A percentile compares a stretch with the other conserved stretches of the same genome.
Evolutionary conservation across 2,888 invertebrate species (phyloP).

Genomic region (Iselma pallidipennis): DNA sequence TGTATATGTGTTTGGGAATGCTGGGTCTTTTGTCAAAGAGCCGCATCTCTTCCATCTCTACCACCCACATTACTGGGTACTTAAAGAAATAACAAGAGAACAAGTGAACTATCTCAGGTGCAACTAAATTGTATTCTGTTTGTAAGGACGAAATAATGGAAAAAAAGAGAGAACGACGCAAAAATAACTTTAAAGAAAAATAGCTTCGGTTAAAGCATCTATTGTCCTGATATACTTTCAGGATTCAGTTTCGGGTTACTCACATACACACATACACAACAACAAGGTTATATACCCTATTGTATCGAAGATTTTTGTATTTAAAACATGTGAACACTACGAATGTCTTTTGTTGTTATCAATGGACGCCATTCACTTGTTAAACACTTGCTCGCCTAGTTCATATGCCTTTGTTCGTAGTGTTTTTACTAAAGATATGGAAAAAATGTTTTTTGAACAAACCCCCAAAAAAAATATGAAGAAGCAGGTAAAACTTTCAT

Average conservation of each 20-base stretch:
- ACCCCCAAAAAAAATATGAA: constrained; percentile 19
- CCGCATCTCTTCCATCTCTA: constrained; percentile 9
- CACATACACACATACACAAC: constrained; percentile 10
- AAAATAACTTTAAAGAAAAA: constrained; percentile 29
- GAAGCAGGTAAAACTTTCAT: constrained; percentile 24
- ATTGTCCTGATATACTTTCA: constrained; percentile 30
- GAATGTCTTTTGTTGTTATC: constrained; percentile 44
- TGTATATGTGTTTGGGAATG: neutral
- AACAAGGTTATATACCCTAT: constrained; percentile 41
- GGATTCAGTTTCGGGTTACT: constrained; percentile 39
- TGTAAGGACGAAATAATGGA: constrained; percentile 28
- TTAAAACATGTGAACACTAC: constrained; percentile 44
- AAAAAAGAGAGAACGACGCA: neutral
- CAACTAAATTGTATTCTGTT: constrained; percentile 37
- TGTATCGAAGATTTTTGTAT: constrained; percentile 31
- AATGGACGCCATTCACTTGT: constrained; percentile 47
- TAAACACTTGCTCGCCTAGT: constrained; percentile 40
- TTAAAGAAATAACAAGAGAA: constrained; percentile 35
- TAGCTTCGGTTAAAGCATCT: constrained; percentile 30
- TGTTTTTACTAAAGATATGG: constrained; percentile 34
- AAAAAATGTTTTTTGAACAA: constrained; percentile 26
- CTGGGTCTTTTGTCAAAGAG: neutral
- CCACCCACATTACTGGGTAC: constrained; percentile 30
- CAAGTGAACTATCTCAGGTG: constrained; percentile 47
- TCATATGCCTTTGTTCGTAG: constrained; percentile 33